Percentiles rank a stretch among this genome's conserved stretches.
phyloP scores from a whole-genome alignment of 2,797 vertebrate genomes.

The Emys orbicularis region DNA sequence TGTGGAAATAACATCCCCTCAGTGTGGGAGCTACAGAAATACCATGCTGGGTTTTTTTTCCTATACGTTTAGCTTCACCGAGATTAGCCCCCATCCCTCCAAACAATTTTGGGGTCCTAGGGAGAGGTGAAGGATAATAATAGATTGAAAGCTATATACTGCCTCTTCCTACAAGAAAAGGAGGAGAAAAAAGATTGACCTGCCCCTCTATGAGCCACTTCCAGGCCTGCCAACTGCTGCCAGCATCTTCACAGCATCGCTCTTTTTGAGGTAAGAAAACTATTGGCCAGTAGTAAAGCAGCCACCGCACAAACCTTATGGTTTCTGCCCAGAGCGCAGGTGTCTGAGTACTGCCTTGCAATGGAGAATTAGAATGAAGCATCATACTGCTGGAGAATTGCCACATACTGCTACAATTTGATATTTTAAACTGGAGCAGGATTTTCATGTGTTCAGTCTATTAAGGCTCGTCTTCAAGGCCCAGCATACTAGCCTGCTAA shows the following conservation, averaged over 20 bases:
- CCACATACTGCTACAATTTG: neutral
- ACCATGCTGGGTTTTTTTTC: neutral
- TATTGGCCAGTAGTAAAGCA: rapidly evolving
- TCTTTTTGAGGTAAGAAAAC: neutral
- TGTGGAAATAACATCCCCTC: neutral
- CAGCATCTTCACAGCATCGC: neutral
- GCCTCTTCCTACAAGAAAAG: neutral
- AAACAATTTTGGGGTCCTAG: neutral
- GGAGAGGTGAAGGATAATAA: neutral
- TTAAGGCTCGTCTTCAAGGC: neutral
- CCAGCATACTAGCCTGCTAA: neutral
- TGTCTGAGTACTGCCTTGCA: neutral
- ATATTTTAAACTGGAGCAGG: neutral
- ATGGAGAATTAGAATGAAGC: neutral
- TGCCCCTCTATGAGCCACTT: neutral
- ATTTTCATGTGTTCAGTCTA: neutral
- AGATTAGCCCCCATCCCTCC: neutral
- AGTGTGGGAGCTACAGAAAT: neutral
- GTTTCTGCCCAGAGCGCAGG: neutral
- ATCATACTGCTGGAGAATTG: neutral
- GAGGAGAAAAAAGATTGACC: neutral
- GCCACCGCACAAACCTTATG: neutral
- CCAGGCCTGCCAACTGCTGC: neutral
- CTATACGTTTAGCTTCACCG: neutral
- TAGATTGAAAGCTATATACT: neutral